Base-by-base conservation (phyloP, 2,113 vertebrate species). In the Chionodraco myersi region DNA sequence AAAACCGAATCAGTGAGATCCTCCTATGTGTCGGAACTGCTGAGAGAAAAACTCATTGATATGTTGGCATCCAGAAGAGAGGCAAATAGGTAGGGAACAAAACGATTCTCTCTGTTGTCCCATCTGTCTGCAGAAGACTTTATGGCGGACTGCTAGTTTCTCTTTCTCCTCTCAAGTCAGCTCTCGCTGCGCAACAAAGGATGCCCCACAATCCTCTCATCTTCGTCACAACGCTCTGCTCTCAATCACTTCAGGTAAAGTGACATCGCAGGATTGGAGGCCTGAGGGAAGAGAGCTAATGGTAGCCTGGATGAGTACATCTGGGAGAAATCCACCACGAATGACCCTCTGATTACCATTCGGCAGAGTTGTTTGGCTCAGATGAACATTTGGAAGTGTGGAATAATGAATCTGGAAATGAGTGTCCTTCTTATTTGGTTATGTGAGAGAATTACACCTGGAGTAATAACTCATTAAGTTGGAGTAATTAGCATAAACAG, bases 401-500 rank as follows among this genome's bases (percentile, higher is more conserved):
- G 80, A 89, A 89, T 91, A 82, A 89, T 91, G 85, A 86, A 91
- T 90, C 89, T 91, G 86, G 76, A 90, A 90, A 89, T 88, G 62
- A 87, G 84, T 82, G 83, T 86, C 89, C 87, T 87, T 89, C 75
- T 92, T 91, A 91, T 86, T 91, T 91, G 91, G 75, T 69, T 81
- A 78, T 79, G 86, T 84, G 77, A 86, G 89, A 80, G 75, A 89
- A 90, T 88, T 90, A 85, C 83, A 89, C 87, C 87, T 88, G 85
- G 80, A 92, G 89, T 90, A 92, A 91, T 93, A 93, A 92, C 89
- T 92, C 90, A 90, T 92, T 92, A 92, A 93, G 92, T 82, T 61
- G 75, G 84, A 85, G 87, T 90, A 93, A 95, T 94, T 94, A 92
- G 92, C 89, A 92, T 81, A 86, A 91, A 89, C 92, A 92, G 89